Conservation (phyloP, 1,140 invertebrate genomes). For the Tetraneura akinire region DNA sequence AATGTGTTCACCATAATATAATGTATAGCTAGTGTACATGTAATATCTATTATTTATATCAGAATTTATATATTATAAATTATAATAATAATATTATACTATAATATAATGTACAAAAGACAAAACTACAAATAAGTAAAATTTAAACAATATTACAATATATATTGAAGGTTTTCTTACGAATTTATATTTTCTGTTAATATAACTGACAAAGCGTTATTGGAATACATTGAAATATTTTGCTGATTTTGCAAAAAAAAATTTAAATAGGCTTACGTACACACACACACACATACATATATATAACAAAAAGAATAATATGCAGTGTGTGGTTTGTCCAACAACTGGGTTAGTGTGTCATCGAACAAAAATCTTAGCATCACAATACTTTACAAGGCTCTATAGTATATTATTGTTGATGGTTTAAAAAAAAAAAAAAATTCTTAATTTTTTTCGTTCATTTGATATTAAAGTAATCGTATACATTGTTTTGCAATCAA, state of each 20-base stretch:
- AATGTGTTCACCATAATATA: no score
- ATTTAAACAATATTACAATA: no score
- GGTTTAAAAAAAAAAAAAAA: no score
- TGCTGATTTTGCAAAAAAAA: constrained; percentile 19
- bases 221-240: constrained; percentile 30
- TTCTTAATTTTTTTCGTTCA: constrained; percentile 8
- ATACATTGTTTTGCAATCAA: constrained; percentile 46
- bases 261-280: not conserved
- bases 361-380: constrained; percentile 44
- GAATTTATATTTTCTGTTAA: constrained; percentile 5
- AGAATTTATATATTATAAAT: no score
- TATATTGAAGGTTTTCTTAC: constrained; percentile 15
- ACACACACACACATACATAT: not conserved
- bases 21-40: no score
- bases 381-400: constrained; percentile 42
- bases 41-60: no score
- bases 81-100: no score
- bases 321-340: constrained; percentile 21
- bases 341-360: constrained; percentile 47
- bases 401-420: constrained; percentile 51
- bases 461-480: constrained; percentile 41
- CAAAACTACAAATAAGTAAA: no score
- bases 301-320: constrained; percentile 11
- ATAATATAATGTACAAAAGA: no score
- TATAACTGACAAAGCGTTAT: constrained; percentile 28